Base-by-base conservation (phyloP, 2,888 invertebrate genomes). In the Amphimallon solstitiale region DNA sequence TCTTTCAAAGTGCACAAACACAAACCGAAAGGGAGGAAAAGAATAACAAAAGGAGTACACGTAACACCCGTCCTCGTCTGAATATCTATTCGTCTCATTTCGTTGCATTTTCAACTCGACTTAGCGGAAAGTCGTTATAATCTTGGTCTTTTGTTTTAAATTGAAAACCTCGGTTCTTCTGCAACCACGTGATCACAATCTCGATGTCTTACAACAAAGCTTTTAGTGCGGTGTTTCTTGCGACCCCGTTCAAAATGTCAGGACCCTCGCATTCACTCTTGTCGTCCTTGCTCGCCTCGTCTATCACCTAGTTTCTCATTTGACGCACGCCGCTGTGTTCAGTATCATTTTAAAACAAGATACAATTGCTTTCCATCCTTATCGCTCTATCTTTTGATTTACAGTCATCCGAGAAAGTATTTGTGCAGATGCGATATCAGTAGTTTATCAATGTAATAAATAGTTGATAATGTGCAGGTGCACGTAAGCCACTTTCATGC, bases 151-250 rank as follows among this genome's bases (percentile, higher is more conserved):
- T 67, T 67, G 63, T 67, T 54, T 67, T 51, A 67, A 67, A 67
- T 67, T 67, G 67, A 67, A 67, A 67, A 67, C 63, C 67, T 67
- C 67, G 66, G 63, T 67, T 67, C 63, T 51, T 49, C 49, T 56
- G 63, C 45, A 59, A 59, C 67, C 67, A 59, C 67, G 67, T 67
- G 67, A 67, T 67, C 67, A 48, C 67, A 67, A 67, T 67, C 56
- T 49, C 63, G 67, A 67, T 67, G 67, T 63, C 64, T 63, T 56
- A 56, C 64, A 29, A 29, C 29, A 56, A 56, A 54, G 45, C 54
- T 45, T 56, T 64, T 64, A 46, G 43, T 29, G 52, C 37, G 29
- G 29, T 9, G 29, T 29, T n/a, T 29, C 29, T 5, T 9, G 54
- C 56, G 40, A 56, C 40, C 52, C 54, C 54, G 45, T 52, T 54